Conservation (phyloP, 2,797 vertebrate species). For the Neomorphus geoffroyi region DNA sequence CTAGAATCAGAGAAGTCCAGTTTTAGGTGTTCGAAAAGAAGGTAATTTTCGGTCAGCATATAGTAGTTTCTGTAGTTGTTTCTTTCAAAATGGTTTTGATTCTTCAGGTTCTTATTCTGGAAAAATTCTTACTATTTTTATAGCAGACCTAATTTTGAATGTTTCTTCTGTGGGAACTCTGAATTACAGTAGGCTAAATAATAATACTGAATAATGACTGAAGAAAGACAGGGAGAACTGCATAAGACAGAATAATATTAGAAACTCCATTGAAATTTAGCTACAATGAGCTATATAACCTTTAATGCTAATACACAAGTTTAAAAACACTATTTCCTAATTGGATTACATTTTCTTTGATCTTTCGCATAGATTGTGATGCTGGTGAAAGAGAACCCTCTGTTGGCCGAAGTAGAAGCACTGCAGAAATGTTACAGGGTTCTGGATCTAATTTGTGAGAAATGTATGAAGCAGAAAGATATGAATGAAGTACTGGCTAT, state of each 20-base stretch:
- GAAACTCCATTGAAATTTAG: neutral
- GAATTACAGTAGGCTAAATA: neutral
- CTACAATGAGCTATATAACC: neutral
- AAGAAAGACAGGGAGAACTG: neutral
- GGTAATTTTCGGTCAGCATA: neutral
- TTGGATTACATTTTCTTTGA: neutral
- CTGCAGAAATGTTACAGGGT: conserved; percentile 89
- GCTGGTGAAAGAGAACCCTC: conserved; percentile 91
- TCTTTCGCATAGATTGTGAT: conserved; percentile 85
- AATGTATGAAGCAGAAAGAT: conserved; percentile 96
- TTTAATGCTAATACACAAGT: neutral
- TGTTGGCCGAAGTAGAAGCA: conserved; percentile 86
- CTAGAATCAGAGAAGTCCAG: neutral
- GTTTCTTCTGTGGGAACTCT: neutral
- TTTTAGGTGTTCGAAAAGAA: neutral
- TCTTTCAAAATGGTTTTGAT: neutral
- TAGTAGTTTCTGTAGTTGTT: neutral
- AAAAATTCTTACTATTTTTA: neutral
- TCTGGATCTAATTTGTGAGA: conserved; percentile 96
- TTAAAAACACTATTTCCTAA: neutral
- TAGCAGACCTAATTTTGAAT: neutral
- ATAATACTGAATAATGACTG: neutral
- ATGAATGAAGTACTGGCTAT: conserved; percentile 98
- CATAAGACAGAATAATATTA: neutral
- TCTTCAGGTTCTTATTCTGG: neutral